Evolutionary conservation across 2,797 vertebrate species (phyloP).

Genomic region (Urosaurus nigricauda): DNA sequence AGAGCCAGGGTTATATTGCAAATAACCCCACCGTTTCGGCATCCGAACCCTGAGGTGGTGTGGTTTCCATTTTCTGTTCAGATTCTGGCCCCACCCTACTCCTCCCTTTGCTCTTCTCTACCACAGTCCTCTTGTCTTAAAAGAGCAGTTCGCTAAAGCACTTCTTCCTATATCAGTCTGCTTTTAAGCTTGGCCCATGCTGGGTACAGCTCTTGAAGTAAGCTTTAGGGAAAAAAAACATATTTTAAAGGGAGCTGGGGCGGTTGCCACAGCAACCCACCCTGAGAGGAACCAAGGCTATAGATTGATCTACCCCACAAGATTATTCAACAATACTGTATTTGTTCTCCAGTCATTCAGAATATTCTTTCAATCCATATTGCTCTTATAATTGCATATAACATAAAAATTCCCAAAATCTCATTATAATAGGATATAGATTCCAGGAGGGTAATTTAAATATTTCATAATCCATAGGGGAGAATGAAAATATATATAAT

Average conservation of each 20-base stretch:
- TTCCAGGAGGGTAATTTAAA: slow-evolving; percentile 65
- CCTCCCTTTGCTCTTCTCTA: slow-evolving; percentile 58
- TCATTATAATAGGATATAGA: slow-evolving; percentile 64
- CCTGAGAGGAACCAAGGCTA: slow-evolving; percentile 82
- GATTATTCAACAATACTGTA: slow-evolving; percentile 80
- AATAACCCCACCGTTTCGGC: slow-evolving; percentile 52
- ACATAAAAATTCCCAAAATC: slow-evolving; percentile 69
- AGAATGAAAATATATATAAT: slow-evolving; percentile 53
- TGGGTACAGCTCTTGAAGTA: slow-evolving; percentile 83
- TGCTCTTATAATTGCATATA: slow-evolving; percentile 72
- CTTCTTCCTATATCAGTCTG: slow-evolving; percentile 80
- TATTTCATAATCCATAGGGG: slow-evolving; percentile 53
- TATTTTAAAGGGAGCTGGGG: slow-evolving; percentile 84
- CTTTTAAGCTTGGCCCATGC: slow-evolving; percentile 85
- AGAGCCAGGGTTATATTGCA: slow-evolving; percentile 62
- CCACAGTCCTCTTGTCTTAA: slow-evolving; percentile 73
- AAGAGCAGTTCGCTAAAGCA: slow-evolving; percentile 72
- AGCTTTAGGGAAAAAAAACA: slow-evolving; percentile 77
- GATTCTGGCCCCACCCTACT: slow-evolving; percentile 60
- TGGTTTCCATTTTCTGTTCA: slow-evolving; percentile 71
- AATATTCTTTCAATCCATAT: slow-evolving; percentile 76
- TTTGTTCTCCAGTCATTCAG: slow-evolving; percentile 79
- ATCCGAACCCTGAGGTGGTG: slow-evolving; percentile 65
- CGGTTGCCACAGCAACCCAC: slow-evolving; percentile 85
- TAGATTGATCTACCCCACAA: slow-evolving; percentile 84